phyloP scores from a whole-genome alignment of 2,797 vertebrate genomes.

The Peromyscus melanophrys region DNA sequence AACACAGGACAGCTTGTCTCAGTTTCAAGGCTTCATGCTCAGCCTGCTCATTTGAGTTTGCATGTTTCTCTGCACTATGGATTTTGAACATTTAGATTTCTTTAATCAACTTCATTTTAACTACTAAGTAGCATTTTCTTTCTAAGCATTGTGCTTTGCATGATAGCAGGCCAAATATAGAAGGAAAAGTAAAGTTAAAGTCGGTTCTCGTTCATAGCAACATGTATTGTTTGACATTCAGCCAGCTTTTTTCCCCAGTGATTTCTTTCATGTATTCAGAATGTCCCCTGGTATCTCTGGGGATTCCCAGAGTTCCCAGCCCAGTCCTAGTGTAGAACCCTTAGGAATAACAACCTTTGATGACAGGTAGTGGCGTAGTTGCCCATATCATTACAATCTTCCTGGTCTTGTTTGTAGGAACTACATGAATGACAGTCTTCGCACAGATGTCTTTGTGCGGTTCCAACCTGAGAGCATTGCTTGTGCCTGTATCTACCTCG shows the following conservation, averaged over 20 bases:
- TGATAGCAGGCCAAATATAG: constrained; percentile 88
- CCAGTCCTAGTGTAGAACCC: constrained; percentile 77
- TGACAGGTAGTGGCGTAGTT: not conserved
- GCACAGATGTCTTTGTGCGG: constrained; percentile 93
- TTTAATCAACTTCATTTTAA: constrained; percentile 78
- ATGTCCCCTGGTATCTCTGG: constrained; percentile 30
- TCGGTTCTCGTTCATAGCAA: constrained; percentile 91
- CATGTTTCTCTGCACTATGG: constrained; percentile 85
- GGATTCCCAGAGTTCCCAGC: constrained; percentile 79
- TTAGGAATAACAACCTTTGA: constrained; percentile 74
- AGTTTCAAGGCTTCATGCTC: constrained; percentile 74
- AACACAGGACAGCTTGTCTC: constrained; percentile 52
- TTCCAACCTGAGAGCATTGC: constrained; percentile 94
- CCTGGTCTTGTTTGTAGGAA: constrained; percentile 90
- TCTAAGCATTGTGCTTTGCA: constrained; percentile 85
- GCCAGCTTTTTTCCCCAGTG: constrained; percentile 79
- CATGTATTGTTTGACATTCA: constrained; percentile 83
- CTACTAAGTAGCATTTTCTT: constrained; percentile 82
- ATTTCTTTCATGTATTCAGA: constrained; percentile 67
- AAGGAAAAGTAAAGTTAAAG: constrained; percentile 90
- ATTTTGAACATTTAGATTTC: constrained; percentile 84
- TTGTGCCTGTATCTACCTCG: constrained; percentile 94
- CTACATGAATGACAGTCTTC: constrained; percentile 95
- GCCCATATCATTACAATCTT: constrained; percentile 30
- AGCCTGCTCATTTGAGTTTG: constrained; percentile 78